A percentile compares a stretch with the other conserved stretches of the same genome.
Conservation (phyloP, 2,888 invertebrate species). For the Platycnemis pennipes region DNA sequence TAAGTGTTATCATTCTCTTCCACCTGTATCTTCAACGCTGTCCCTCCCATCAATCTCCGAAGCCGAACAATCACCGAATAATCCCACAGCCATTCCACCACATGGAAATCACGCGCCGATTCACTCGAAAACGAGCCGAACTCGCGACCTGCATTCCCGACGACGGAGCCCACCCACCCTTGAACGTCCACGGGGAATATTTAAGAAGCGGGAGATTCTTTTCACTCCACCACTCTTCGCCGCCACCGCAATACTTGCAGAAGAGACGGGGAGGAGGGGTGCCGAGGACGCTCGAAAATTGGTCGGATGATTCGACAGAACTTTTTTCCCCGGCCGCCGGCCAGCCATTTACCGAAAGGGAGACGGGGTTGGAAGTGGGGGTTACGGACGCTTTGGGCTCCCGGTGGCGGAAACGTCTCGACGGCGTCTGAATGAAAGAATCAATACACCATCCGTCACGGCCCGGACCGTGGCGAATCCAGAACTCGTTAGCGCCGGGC, state of each 20-base stretch:
- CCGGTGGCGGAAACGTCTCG: conserved; percentile 23
- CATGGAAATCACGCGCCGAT: not conserved
- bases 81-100: not conserved
- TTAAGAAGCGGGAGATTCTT: not conserved
- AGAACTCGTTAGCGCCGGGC: conserved; percentile 60
- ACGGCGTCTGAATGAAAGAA: conserved; percentile 46
- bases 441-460: conserved; percentile 62
- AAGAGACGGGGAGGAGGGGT: not conserved
- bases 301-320: conserved; percentile 26
- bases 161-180: not conserved
- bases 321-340: not conserved
- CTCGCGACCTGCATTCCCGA: not conserved
- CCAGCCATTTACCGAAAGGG: not conserved
- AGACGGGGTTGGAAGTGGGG: not conserved
- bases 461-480: conserved; percentile 47
- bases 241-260: not conserved
- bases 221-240: not conserved
- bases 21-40: too few species aligned
- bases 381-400: not conserved
- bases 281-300: not conserved
- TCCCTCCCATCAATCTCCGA: too few species aligned
- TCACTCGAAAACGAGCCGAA: not conserved
- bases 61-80: too few species aligned
- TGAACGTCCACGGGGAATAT: not conserved
- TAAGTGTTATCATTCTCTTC: too few species aligned